Percentiles rank a stretch among this genome's conserved stretches.
These are phyloP conservation scores for Archilochus colubris DNA, from an alignment of 2,113 vertebrate species.

Conservation along the genomic window DNA sequence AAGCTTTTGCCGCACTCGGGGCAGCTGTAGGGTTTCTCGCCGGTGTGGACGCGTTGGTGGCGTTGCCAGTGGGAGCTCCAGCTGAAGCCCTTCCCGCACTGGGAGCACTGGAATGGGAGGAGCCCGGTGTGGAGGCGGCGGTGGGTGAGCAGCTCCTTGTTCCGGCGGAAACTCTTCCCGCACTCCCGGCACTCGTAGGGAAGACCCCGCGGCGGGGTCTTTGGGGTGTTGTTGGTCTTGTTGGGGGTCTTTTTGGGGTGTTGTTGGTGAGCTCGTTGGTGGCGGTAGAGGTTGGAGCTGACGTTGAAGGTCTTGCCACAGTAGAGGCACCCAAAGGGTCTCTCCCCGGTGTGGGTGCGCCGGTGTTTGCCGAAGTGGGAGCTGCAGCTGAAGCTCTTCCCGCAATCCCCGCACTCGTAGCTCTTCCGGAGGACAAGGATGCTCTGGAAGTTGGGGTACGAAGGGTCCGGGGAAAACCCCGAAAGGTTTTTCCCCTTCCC, in stretches of 20 bases:
- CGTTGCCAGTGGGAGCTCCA: too few species aligned
- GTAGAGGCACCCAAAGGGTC: conserved; percentile 70
- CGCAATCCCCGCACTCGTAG: conserved; percentile 79
- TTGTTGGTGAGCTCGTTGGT: conserved; percentile 79
- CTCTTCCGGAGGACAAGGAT: conserved; percentile 71
- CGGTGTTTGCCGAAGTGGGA: conserved; percentile 82
- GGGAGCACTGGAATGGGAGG: conserved; percentile 31
- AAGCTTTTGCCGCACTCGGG: too few species aligned
- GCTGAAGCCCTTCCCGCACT: conserved; percentile 53
- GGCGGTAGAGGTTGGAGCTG: conserved; percentile 87
- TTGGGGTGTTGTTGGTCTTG: too few species aligned
- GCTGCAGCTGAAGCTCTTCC: conserved; percentile 88
- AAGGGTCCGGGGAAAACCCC: not conserved
- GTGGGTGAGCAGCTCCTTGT: conserved; percentile 28
- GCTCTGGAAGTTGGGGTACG: conserved; percentile 57
- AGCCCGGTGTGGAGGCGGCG: not conserved
- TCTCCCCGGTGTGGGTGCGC: not conserved
- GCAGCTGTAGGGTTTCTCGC: too few species aligned
- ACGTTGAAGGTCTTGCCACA: conserved; percentile 81
- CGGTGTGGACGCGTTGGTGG: too few species aligned
- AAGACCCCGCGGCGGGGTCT: not conserved
- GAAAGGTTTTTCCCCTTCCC: not conserved
- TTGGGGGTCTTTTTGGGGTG: too few species aligned
- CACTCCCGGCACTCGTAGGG: conserved; percentile 32
- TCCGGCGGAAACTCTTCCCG: not conserved